Evolutionary conservation across 2,113 vertebrate genomes (phyloP).

Genomic region (Oplegnathus fasciatus): DNA sequence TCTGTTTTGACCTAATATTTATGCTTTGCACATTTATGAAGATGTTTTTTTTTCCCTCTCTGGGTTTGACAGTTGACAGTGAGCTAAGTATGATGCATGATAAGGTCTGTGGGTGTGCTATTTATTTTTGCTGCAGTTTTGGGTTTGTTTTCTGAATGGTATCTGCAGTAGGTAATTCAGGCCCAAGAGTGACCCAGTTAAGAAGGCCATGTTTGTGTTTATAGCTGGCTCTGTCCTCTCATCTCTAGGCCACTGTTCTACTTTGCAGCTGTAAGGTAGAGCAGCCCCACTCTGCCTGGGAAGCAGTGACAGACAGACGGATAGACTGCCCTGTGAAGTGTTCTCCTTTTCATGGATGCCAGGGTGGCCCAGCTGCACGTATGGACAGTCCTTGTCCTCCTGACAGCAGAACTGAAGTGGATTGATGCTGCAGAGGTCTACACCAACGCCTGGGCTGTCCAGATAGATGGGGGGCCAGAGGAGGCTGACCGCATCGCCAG

Average conservation of each 20-base stretch:
- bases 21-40: slow-evolving; percentile 45
- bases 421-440: slow-evolving; percentile 85
- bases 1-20: slow-evolving; percentile 54
- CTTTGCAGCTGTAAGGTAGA: slow-evolving; percentile 74
- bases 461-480: slow-evolving; percentile 85
- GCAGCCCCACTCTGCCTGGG: slow-evolving; percentile 58
- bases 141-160: slow-evolving; percentile 39
- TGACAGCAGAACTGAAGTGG: slow-evolving; percentile 80
- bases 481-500: slow-evolving; percentile 89
- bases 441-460: slow-evolving; percentile 96
- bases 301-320: slow-evolving; percentile 67
- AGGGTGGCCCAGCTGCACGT: slow-evolving; percentile 80
- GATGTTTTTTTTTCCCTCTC: neutral
- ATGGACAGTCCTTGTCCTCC: slow-evolving; percentile 87
- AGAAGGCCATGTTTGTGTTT: slow-evolving; percentile 64
- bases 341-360: slow-evolving; percentile 85
- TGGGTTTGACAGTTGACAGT: slow-evolving; percentile 18
- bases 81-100: slow-evolving; percentile 21
- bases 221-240: slow-evolving; percentile 68
- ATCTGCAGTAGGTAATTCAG: slow-evolving; percentile 32
- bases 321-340: slow-evolving; percentile 62
- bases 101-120: slow-evolving; percentile 42
- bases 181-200: slow-evolving; percentile 66
- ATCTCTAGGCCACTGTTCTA: slow-evolving; percentile 79
- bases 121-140: slow-evolving; percentile 30